Percentiles rank a stretch among this genome's conserved stretches.
Evolutionary conservation across 92 coral and sea anemone genomes (phyloP).

Genomic region (Bergia puertoricense): DNA sequence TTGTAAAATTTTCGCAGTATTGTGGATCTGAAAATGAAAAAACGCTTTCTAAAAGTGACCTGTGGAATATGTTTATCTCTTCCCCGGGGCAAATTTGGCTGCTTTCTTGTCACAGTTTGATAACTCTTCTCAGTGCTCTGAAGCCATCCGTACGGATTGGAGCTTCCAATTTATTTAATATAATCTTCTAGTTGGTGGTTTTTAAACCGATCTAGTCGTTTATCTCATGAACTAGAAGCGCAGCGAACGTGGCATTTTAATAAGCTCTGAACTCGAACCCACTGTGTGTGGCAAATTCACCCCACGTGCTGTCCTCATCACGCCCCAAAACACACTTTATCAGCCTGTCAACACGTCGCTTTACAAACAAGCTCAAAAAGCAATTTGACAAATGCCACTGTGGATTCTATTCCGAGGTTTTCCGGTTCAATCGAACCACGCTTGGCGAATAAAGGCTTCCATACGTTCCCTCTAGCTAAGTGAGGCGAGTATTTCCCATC

Average conservation of each 20-base stretch:
- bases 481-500: slow-evolving; percentile 38
- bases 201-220: slow-evolving; percentile 35
- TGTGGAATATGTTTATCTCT: neutral
- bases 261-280: neutral
- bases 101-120: slow-evolving; percentile 19
- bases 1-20: neutral
- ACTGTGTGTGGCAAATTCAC: slow-evolving; percentile 31
- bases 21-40: slow-evolving; percentile 2
- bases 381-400: slow-evolving; percentile 69
- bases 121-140: neutral
- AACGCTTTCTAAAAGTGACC: neutral
- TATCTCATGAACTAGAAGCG: slow-evolving; percentile 1
- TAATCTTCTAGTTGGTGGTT: neutral
- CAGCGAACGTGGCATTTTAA: slow-evolving; percentile 30
- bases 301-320: slow-evolving; percentile 52
- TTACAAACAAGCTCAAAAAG: slow-evolving; percentile 68
- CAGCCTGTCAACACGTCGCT: slow-evolving; percentile 82
- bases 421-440: slow-evolving; percentile 42
- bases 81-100: neutral
- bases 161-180: slow-evolving; percentile 1
- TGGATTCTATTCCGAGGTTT: slow-evolving; percentile 29
- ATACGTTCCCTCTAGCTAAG: slow-evolving; percentile 21
- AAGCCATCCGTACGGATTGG: neutral
- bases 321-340: slow-evolving; percentile 74
- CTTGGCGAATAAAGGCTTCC: slow-evolving; percentile 21